Evolutionary conservation across 2,113 vertebrate genomes (phyloP).

Genomic region (Pampusana beccarii): DNA sequence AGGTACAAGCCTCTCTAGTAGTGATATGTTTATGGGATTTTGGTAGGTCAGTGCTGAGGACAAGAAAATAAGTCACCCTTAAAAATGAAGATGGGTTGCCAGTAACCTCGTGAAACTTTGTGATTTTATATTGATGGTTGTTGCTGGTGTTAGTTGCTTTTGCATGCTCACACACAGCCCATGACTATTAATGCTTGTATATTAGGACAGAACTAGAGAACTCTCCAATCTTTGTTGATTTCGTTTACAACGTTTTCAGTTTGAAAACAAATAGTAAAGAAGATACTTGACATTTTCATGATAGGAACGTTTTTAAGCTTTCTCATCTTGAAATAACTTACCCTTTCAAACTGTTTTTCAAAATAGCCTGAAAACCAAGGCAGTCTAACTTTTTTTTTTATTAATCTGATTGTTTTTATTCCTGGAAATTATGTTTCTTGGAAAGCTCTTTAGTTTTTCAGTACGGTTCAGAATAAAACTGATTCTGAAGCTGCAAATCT

Average conservation of each 20-base stretch:
- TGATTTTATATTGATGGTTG: not conserved
- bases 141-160: not conserved
- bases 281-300: not conserved
- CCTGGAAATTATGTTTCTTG: not conserved
- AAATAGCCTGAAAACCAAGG: not conserved
- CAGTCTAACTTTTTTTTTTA: not conserved
- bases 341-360: not conserved
- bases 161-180: not conserved
- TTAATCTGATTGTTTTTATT: not conserved
- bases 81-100: not conserved
- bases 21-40: not conserved
- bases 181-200: not conserved
- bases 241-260: not conserved
- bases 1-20: not conserved
- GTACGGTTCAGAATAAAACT: not conserved
- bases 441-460: not conserved
- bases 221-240: rapidly evolving
- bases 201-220: not conserved
- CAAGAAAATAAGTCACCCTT: not conserved
- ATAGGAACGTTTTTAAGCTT: not conserved
- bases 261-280: not conserved
- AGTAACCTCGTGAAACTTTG: not conserved
- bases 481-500: not conserved
- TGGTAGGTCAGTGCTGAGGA: not conserved
- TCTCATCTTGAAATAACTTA: not conserved